phyloP scores from a whole-genome alignment of 2,797 vertebrate species.

The Botia kubotai region DNA sequence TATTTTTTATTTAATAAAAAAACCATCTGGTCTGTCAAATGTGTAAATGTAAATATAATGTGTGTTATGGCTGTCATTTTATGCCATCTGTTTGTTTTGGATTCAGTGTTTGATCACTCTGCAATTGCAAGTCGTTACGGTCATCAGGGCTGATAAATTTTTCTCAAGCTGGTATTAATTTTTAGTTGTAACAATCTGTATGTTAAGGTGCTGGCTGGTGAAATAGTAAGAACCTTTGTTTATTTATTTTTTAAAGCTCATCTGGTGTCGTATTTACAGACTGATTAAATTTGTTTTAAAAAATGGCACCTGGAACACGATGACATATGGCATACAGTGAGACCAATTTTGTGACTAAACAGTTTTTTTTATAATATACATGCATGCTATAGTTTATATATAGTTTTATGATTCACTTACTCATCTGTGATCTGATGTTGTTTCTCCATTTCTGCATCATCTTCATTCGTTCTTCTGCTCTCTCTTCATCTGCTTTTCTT shows the following conservation, averaged over 20 bases:
- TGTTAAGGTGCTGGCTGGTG: constrained; percentile 11
- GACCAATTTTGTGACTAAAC: constrained; percentile 53
- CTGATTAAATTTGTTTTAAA: constrained; percentile 41
- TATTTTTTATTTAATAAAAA: no score
- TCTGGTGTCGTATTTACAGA: constrained; percentile 14
- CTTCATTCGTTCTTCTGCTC: no score
- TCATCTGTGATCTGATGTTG: no score
- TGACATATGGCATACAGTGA: constrained; percentile 54
- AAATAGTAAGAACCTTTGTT: constrained; percentile 29
- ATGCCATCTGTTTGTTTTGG: constrained; percentile 16
- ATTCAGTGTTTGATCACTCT: not conserved
- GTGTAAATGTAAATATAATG: no score
- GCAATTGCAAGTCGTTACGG: not conserved
- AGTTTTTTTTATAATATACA: no score
- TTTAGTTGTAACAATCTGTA: not conserved
- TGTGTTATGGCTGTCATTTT: no score
- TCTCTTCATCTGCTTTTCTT: no score
- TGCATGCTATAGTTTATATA: no score
- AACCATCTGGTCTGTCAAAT: no score
- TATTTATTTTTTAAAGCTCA: not conserved
- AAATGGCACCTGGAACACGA: constrained; percentile 45
- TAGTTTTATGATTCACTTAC: no score
- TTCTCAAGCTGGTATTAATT: constrained; percentile 19
- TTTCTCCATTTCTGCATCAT: no score
- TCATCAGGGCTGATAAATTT: constrained; percentile 6